Conservation (phyloP, 2,113 vertebrate species). For the Callospermophilus lateralis region DNA sequence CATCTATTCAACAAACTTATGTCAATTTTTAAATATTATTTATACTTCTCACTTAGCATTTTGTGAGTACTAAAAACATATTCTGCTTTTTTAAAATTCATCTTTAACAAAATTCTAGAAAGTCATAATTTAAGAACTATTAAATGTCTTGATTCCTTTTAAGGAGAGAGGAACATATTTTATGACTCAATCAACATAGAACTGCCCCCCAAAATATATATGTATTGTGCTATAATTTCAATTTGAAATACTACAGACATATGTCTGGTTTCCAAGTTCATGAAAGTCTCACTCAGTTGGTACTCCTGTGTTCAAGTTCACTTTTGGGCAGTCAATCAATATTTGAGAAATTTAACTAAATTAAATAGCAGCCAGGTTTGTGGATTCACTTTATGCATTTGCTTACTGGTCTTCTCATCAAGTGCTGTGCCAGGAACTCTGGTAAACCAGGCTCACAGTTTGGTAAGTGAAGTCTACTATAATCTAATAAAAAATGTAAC, state of each 20-base stretch:
- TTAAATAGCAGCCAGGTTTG: not conserved
- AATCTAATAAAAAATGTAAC: not conserved
- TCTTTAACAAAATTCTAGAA: not conserved
- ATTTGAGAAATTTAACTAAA: slow-evolving; percentile 2
- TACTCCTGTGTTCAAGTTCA: not conserved
- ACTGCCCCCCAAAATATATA: not conserved
- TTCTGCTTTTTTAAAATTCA: not conserved
- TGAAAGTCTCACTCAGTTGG: not conserved
- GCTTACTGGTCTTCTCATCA: not conserved
- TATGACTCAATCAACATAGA: not conserved
- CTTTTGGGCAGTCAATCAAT: not conserved
- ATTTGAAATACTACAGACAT: not conserved
- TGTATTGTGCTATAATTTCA: not conserved
- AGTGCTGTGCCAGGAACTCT: not conserved
- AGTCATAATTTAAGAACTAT: not conserved
- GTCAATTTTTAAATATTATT: not conserved
- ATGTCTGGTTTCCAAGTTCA: not conserved
- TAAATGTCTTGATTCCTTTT: not conserved
- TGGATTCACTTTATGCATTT: not conserved
- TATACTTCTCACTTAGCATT: not conserved
- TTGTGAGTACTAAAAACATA: not conserved
- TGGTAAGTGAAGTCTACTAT: not conserved
- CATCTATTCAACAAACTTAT: not conserved
- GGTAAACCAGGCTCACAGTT: not conserved
- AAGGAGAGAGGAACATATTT: not conserved